Evolutionary conservation across 2,113 vertebrate genomes (phyloP), one percentile per base, ranked within the genome.

Genomic region (Murina feae): DNA sequence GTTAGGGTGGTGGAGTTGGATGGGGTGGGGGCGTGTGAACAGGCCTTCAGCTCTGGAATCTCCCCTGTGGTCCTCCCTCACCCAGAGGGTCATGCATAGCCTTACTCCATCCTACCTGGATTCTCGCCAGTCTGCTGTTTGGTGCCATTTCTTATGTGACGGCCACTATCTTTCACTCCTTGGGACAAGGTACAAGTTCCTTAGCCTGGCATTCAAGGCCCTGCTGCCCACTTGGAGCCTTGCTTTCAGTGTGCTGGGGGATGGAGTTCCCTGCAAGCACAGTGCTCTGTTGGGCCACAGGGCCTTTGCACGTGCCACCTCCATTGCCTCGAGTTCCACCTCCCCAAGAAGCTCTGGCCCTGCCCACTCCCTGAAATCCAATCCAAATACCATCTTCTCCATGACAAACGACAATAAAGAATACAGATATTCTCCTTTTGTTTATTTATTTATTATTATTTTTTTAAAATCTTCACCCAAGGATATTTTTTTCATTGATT

Each of bases 341-440:
- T 88, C 35, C 3, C 30, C 17, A 42, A 71, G 44, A 51, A 32
- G 21, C 55, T 65, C 69, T 20, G 53, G 44, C 13, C 32, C 21
- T 47, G 66, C 39, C 39, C 74, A 7, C 55, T 84, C 32, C 65
- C 65, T 84, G 66, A 74, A 91, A 42, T 69, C 72, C 47, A 51
- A 23, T 44, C 60, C 2, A 71, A 76, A 30, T 51, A 10, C 4
- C 55, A 84, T 42, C 44, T 39, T 69, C 5, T 60, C 25, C 37
- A n/a, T 58, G 51, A 66, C 37, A 60, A 66, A 82, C 66, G 51
- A 2, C 49, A 71, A 2, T 39, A 37, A 84, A 72, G 35, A 72
- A 47, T 65, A 68, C 6, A 78, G 16, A 6, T 78, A 30, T 4
- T 58, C 3, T 58, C 55, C 55, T 58, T 58, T 58, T 58, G 23